Evolutionary conservation across 2,888 invertebrate genomes (phyloP), one percentile per base, ranked within the genome.

Genomic region (Nysson spinosus): DNA sequence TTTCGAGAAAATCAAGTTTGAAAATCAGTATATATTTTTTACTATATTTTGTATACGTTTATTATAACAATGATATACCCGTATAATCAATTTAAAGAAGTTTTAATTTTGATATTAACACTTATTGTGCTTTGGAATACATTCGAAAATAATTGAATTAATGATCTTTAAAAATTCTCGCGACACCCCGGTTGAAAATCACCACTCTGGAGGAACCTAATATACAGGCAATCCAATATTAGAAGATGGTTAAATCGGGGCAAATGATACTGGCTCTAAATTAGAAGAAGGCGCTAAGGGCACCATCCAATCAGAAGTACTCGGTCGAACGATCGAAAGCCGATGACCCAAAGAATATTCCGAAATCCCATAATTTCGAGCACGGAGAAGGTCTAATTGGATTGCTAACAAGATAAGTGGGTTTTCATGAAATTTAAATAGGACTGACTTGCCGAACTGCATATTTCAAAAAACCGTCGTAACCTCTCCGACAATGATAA

Each of bases 351-450:
- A 26, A 30, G 30, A 17, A 32, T 16, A 28, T 49, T 14, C 56
- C 42, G 35, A 46, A 52, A 67, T 50, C 40, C 50, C 46, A 57
- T 51, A 57, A 57, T 66, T 62, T 51, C 42, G 19, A 52, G 43
- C 35, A 26, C 56, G 20, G 32, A 66, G 46, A 39, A 51, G 46
- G 46, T 51, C 62, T 40, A 55, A 70, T 70, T 44, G 67, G 54
- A 66, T 70, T 35, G 56, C 50, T 49, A 39, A 16, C 39, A 22
- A 34, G 57, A 57, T 51, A 51, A 70, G 50, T 57, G 47, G 43
- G 16, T 24, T 57, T 70, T 70, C 57, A 47, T 67, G 47, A 51
- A 64, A 67, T 60, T 62, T 49, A 39, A 71, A 60, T 56, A 67
- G 50, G 35, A 34, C 20, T 26, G 37, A 61, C 39, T 39, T 39